phyloP scores from a whole-genome alignment of 2,113 vertebrate species.

The Phalacrocorax pelagicus region DNA sequence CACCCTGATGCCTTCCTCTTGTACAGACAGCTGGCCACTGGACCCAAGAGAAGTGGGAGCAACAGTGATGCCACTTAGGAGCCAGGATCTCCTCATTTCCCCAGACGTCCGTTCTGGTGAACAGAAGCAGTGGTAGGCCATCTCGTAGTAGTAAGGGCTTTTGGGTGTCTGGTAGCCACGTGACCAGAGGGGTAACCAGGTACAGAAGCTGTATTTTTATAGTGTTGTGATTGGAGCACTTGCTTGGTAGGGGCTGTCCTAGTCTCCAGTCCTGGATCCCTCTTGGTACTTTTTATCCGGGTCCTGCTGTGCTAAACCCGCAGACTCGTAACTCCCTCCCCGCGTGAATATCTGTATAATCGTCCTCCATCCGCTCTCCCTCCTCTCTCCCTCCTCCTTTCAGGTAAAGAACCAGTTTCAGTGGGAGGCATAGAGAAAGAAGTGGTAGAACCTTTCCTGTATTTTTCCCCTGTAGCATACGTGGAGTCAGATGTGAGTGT shows the following conservation, averaged over 20 bases:
- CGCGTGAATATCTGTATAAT: not conserved
- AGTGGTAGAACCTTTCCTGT: not conserved
- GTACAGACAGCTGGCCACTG: not conserved
- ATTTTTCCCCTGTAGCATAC: not conserved
- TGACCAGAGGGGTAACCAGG: not conserved
- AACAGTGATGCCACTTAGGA: not conserved
- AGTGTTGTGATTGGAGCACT: not conserved
- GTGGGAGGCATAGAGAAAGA: not conserved
- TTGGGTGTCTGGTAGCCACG: not conserved
- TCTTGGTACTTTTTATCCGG: not conserved
- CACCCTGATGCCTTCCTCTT: not conserved
- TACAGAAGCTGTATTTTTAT: not conserved
- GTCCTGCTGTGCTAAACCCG: not conserved
- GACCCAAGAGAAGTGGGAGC: not conserved
- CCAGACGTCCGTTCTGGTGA: not conserved
- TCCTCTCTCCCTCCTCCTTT: not conserved
- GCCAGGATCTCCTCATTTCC: not conserved
- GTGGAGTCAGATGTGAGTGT: not conserved
- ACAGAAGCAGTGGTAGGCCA: not conserved
- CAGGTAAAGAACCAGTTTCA: not conserved
- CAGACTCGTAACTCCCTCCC: not conserved
- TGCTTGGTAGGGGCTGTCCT: not conserved
- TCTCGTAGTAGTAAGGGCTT: not conserved
- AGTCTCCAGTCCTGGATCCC: not conserved
- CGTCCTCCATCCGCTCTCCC: accelerated